These are phyloP conservation scores for Todiramphus chloris DNA, from an alignment of 2,113 vertebrate genomes.

Conservation along the genomic window DNA sequence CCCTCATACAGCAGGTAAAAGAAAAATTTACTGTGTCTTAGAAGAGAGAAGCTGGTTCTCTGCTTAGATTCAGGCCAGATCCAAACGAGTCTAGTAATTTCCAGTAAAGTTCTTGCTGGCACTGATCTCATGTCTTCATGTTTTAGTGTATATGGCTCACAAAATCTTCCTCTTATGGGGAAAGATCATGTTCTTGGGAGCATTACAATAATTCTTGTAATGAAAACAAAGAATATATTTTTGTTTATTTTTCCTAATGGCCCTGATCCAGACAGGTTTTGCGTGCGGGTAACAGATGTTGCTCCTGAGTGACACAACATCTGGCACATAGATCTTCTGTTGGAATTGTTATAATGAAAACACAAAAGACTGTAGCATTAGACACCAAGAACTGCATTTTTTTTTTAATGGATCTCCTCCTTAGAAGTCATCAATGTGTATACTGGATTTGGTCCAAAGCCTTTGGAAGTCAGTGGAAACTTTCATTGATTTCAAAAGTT, in stretches of 20 bases:
- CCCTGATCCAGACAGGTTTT: conserved; percentile 58
- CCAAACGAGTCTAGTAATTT: conserved; percentile 8
- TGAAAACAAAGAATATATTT: conserved; percentile 50
- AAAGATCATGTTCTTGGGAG: conserved; percentile 58
- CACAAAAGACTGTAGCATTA: conserved; percentile 34
- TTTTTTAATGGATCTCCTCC: conserved; percentile 17
- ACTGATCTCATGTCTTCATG: not conserved
- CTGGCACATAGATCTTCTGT: conserved; percentile 61
- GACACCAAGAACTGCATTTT: conserved; percentile 50
- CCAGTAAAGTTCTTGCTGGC: conserved; percentile 12
- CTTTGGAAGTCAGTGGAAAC: conserved; percentile 35
- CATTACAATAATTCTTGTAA: conserved; percentile 58
- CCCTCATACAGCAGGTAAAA: not conserved
- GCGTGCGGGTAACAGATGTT: conserved; percentile 64
- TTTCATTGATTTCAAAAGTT: conserved; percentile 18
- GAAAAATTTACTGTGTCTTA: not conserved
- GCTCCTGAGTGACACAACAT: conserved; percentile 53
- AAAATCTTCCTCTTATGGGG: conserved; percentile 42
- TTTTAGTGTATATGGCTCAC: conserved; percentile 19
- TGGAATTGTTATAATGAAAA: conserved; percentile 64
- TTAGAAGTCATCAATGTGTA: conserved; percentile 51
- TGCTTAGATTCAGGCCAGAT: not conserved
- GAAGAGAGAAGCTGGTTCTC: not conserved
- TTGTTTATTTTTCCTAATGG: conserved; percentile 66
- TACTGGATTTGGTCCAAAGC: conserved; percentile 30